Evolutionary conservation across 2,797 vertebrate species (phyloP).

Genomic region (Arnoldichthys spilopterus): DNA sequence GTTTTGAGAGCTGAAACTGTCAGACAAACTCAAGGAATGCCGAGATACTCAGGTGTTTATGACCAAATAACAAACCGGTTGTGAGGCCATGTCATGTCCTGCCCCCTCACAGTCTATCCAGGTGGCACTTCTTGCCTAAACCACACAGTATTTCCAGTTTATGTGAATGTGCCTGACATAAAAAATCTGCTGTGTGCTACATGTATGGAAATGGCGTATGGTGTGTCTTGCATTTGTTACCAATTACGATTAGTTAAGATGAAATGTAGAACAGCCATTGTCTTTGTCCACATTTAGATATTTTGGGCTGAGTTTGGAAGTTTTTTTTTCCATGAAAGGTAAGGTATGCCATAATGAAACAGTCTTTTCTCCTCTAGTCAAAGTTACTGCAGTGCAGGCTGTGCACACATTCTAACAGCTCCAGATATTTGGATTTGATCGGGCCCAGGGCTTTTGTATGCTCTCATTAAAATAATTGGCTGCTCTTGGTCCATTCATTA

Average conservation of each 20-base stretch:
- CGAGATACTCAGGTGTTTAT: too few relatives aligned
- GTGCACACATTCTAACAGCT: conserved; percentile 52
- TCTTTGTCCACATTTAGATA: conserved; percentile 28
- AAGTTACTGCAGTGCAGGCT: conserved; percentile 36
- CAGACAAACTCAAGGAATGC: too few relatives aligned
- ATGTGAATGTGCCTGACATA: too few relatives aligned
- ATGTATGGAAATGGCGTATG: too few relatives aligned
- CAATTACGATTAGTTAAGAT: conserved; percentile 12
- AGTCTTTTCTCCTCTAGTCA: conserved; percentile 44
- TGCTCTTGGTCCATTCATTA: conserved; percentile 68
- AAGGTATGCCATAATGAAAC: conserved; percentile 40
- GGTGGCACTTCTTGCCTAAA: too few relatives aligned
- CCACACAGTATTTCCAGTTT: too few relatives aligned
- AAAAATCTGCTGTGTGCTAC: too few relatives aligned
- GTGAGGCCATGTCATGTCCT: too few relatives aligned
- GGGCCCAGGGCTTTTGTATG: conserved; percentile 63
- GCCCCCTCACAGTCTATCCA: too few relatives aligned
- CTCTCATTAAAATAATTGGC: conserved; percentile 71
- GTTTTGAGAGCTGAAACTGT: too few relatives aligned
- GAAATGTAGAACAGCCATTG: not conserved
- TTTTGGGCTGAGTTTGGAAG: conserved; percentile 30
- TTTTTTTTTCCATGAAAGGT: conserved; percentile 10
- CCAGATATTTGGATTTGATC: conserved; percentile 65
- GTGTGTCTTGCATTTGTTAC: conserved; percentile 1
- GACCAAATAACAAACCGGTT: too few relatives aligned